phyloP scores from a whole-genome alignment of 1,140 invertebrate species.

The Lordiphosa collinella region DNA sequence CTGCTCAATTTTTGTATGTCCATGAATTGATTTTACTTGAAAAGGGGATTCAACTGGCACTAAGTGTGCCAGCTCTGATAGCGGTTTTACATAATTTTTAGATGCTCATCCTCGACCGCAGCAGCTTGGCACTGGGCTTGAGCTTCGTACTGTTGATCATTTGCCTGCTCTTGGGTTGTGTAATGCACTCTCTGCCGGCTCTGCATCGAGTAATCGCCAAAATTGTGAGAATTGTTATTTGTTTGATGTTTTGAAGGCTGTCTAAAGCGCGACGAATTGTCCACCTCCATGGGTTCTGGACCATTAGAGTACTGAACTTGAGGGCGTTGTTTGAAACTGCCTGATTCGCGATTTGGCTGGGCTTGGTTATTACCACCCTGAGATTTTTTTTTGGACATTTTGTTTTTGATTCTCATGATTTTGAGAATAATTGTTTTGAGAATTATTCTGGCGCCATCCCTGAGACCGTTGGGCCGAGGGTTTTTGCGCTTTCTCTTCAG shows the following conservation, averaged over 20 bases:
- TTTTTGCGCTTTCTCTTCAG: conserved; percentile 9
- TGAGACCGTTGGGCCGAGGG: no score
- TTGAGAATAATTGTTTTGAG: background rate
- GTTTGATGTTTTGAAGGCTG: background rate
- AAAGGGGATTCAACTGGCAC: conserved; percentile 13
- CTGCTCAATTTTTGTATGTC: conserved; percentile 11
- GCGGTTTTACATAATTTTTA: conserved; percentile 20
- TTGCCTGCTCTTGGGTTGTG: background rate
- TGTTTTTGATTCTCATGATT: background rate
- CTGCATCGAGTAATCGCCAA: background rate
- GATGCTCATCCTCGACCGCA: background rate
- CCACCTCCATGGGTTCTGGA: background rate
- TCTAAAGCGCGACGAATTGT: conserved; percentile 5
- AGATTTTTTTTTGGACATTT: no score
- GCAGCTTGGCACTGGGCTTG: no score
- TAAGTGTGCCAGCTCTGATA: conserved; percentile 1
- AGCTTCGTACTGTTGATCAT: background rate
- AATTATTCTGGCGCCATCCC: no score
- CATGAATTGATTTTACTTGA: conserved; percentile 14
- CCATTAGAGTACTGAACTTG: no score
- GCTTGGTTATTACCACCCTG: no score
- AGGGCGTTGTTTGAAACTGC: no score
- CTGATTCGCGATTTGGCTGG: no score
- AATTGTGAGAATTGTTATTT: background rate
- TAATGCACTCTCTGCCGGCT: conserved; percentile 1